Base-by-base conservation (phyloP, 1,140 invertebrate genomes). In the Cydia fagiglandana region DNA sequence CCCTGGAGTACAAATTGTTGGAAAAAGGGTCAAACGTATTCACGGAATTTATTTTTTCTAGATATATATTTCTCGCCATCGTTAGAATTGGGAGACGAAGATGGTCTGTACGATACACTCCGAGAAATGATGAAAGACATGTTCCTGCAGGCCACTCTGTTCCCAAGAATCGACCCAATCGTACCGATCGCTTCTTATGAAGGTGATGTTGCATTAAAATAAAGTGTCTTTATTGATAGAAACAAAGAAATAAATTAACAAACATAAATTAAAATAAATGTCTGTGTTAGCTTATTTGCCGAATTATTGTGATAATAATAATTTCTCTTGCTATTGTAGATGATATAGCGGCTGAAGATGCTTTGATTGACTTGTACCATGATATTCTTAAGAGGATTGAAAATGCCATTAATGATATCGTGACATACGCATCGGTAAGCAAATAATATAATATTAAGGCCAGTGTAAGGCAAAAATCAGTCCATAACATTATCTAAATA, bases 51-150 rank as follows among this genome's bases (percentile, higher is more conserved):
- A 10, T 74, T 17, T 73, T 73, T 85, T 81, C n/a, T 76, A 93
- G 93, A 93, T 79, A 91, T 93, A 73, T 86, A 84, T 76, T 93
- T 93, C 77, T 83, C 86, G 34, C 93, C 93, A 3, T 90, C 92
- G 0, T 64, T 93, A 75, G 90, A 93, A 20, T 61, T 88, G 24
- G 83, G 90, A 2, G 91, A 90, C 15, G 76, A 82, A n/a, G 86
- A 79, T 76, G 90, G 91, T 0, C 76, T 93, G 1, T 88, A 92
- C 74, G 85, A 87, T 56, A 89, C 89, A 4, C 68, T 93, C 20
- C 81, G 76, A 38, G 86, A 91, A 80, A 93, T 93, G 93, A 92
- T 93, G 85, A 90, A 93, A 75, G 92, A 93, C 68, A 93, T 93
- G 84, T 91, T 93, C 73, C 75, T 91, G 20, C 91, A 93, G 80